Base-by-base conservation (phyloP, 2,113 vertebrate species). In the Spermophilus dauricus region DNA sequence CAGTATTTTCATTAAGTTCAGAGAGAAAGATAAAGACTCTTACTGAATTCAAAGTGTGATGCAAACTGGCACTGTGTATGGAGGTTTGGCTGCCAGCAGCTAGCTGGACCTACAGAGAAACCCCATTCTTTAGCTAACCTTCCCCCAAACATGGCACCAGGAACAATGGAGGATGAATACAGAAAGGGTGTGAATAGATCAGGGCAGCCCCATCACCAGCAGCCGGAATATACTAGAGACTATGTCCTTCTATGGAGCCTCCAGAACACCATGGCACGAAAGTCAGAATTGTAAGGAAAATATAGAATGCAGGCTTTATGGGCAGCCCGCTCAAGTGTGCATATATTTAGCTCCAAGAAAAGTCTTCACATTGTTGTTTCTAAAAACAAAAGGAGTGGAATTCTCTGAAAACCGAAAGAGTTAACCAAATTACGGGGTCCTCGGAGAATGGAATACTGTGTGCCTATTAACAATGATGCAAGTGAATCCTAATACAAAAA, bases 291-390 rank as follows among this genome's bases (percentile, higher is more conserved):
- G 24, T 63, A 85, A 96, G 94, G 81, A 61, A 93, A 85, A 78
- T 75, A 90, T 56, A 97, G 90, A 98, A 95, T 63, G 48, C 17
- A 1, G 81, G 96, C 94, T 97, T 96, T 95, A 53, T 90, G 22
- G 67, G 63, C 26, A 72, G 80, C 77, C 12, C 80, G 63, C 42
- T 51, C 30, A 11, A 75, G 75, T 9, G 45, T 1, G 81, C 89
- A 92, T 58, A 84, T 65, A 87, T 89, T 85, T 13, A 84, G 39
- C 20, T 56, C 24, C 37, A 88, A 96, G 92, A 94, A 97, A 6
- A 76, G 81, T 18, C 90, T 97, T 24, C 82, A 72, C 81, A 82
- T 78, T 85, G 32, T 82, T 72, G 58, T 96, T 70, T 92, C 32
- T 92, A 65, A 90, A 67, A 87, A 96, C 80, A 84, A 94, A 94